phyloP scores from a whole-genome alignment of 2,888 invertebrate species.

The Geophilus truncorum region DNA sequence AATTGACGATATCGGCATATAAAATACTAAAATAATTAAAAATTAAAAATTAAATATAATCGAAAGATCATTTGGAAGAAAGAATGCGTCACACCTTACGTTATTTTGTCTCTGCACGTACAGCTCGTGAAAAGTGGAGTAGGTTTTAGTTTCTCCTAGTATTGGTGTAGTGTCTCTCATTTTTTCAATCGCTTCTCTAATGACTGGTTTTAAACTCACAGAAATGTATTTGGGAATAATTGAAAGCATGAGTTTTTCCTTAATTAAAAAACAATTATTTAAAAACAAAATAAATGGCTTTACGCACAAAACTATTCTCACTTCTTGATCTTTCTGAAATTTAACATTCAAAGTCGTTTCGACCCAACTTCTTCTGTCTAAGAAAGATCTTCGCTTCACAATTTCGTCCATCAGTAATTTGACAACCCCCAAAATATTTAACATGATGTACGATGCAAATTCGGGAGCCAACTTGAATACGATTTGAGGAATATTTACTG shows the following conservation, averaged over 20 bases:
- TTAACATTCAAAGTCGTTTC: constrained; percentile 75
- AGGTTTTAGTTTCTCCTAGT: background rate
- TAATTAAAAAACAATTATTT: background rate
- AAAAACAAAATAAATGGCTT: no score
- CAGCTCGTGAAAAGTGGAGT: background rate
- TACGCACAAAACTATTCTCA: no score
- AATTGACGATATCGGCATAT: background rate
- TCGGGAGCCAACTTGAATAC: constrained; percentile 67
- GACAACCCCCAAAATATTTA: constrained; percentile 79
- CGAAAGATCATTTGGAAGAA: background rate
- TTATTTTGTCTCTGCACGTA: background rate
- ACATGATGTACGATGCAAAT: constrained; percentile 63
- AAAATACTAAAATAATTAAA: background rate
- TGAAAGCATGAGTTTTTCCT: background rate
- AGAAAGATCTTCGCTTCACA: constrained; percentile 75
- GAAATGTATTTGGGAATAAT: background rate
- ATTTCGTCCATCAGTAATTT: constrained; percentile 84
- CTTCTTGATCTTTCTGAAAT: constrained; percentile 81
- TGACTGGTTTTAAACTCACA: background rate
- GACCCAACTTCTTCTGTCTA: constrained; percentile 78
- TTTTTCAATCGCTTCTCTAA: background rate
- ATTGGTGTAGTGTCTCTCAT: background rate
- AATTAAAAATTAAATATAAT: background rate
- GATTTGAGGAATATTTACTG: no score
- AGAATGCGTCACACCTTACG: background rate